Evolutionary conservation across 2,797 vertebrate species (phyloP).

Genomic region (Knipowitschia caucasica): DNA sequence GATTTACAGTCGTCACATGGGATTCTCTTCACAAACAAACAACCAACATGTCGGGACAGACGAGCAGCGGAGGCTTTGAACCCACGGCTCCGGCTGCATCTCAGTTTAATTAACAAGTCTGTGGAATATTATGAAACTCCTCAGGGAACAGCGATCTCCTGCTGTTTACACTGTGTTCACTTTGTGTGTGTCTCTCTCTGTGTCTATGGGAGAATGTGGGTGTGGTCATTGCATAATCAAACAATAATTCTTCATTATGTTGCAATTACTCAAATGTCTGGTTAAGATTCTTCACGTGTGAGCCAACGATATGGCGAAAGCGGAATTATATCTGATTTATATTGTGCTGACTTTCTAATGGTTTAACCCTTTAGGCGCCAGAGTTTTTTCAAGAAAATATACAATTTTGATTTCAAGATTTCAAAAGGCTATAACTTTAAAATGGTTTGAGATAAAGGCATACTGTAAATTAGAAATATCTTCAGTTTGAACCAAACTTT

Average conservation of each 20-base stretch:
- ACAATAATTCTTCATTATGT: slow-evolving; percentile 35
- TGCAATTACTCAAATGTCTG: slow-evolving; percentile 20
- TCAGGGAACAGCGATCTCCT: slow-evolving; percentile 18
- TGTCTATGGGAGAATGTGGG: slow-evolving; percentile 23
- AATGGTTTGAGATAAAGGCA: too few species aligned
- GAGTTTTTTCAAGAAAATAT: too few species aligned
- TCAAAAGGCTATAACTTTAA: too few species aligned
- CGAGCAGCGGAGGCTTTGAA: slow-evolving; percentile 12
- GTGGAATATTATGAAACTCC: slow-evolving; percentile 39
- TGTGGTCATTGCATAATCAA: slow-evolving; percentile 41
- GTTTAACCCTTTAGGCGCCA: too few species aligned
- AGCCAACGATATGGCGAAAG: background rate
- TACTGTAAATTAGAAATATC: too few species aligned
- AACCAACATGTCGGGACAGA: slow-evolving; percentile 32
- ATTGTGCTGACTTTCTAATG: background rate
- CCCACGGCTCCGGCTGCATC: slow-evolving; percentile 42
- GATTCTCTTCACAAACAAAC: slow-evolving; percentile 27
- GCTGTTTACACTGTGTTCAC: slow-evolving; percentile 27
- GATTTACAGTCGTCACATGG: slow-evolving; percentile 11
- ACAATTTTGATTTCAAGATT: too few species aligned
- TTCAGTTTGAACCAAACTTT: too few species aligned
- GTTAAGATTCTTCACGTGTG: background rate
- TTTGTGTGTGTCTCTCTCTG: slow-evolving; percentile 9
- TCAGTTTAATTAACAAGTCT: slow-evolving; percentile 50
- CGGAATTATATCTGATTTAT: background rate